Evolutionary conservation across 2,113 vertebrate species (phyloP).

Genomic region (Tapirus terrestris): DNA sequence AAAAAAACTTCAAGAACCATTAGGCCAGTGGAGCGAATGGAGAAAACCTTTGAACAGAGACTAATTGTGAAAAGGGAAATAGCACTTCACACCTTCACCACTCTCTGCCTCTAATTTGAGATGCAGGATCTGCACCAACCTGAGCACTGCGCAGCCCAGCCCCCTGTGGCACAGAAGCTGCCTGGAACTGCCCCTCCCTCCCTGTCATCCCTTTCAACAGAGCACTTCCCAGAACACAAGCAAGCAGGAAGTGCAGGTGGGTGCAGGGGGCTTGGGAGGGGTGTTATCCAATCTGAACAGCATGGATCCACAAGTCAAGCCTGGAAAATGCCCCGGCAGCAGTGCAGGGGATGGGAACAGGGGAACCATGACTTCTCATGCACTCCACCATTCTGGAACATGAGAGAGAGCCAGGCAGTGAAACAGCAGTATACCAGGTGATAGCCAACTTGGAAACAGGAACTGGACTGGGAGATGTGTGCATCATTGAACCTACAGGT

Average conservation of each 20-base stretch:
- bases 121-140: background rate
- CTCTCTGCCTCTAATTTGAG: background rate
- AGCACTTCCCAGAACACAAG: background rate
- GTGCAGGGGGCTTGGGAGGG: accelerated
- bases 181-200: background rate
- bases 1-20: background rate
- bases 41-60: background rate
- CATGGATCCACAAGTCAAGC: background rate
- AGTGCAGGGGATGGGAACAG: accelerated
- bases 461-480: background rate
- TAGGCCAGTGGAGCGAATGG: background rate
- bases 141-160: background rate
- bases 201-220: accelerated
- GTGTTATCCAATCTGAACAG: background rate
- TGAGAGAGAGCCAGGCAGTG: background rate
- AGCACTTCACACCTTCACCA: background rate
- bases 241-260: background rate
- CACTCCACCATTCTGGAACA: background rate
- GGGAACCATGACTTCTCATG: background rate
- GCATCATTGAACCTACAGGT: accelerated
- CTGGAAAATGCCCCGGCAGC: background rate
- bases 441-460: background rate
- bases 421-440: background rate
- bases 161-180: accelerated
- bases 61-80: background rate